These are phyloP conservation scores for Chromis chromis DNA, from an alignment of 2,797 vertebrate species.

Conservation along the genomic window DNA sequence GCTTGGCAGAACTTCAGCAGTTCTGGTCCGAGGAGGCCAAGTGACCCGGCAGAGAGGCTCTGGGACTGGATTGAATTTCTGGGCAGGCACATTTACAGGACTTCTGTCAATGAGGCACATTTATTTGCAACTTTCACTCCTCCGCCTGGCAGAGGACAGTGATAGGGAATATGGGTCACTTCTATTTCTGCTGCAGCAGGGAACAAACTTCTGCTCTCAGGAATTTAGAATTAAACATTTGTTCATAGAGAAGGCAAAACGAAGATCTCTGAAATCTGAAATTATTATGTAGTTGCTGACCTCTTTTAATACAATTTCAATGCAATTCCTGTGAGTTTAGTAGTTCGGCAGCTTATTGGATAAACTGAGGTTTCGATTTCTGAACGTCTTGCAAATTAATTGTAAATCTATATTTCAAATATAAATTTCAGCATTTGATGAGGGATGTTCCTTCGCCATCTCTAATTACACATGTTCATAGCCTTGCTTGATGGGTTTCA, in stretches of 20 bases:
- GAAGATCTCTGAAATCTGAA: background rate
- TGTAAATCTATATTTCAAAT: conserved; percentile 26
- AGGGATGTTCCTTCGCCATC: background rate
- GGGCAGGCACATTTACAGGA: conserved; percentile 60
- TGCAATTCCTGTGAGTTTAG: background rate
- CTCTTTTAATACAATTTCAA: background rate
- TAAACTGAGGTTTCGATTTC: background rate
- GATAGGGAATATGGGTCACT: conserved; percentile 53
- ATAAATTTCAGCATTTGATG: conserved; percentile 6
- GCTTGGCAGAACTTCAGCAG: conserved; percentile 45
- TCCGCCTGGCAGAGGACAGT: conserved; percentile 8
- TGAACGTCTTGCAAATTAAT: background rate
- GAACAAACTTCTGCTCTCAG: conserved; percentile 15
- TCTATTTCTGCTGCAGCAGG: conserved; percentile 50
- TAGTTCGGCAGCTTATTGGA: background rate
- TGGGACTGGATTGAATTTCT: conserved; percentile 59
- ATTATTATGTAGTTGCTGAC: background rate
- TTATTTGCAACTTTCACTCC: conserved; percentile 62
- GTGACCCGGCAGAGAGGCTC: conserved; percentile 51
- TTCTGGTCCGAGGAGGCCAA: conserved; percentile 8
- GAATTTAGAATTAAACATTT: background rate
- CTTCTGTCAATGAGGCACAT: conserved; percentile 71
- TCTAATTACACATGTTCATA: conserved; percentile 51
- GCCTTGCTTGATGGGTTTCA: conserved; percentile 55
- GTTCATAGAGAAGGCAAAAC: background rate